Evolutionary conservation across 2,888 invertebrate genomes (phyloP).

Genomic region (Coronaproctus castanopsis): DNA sequence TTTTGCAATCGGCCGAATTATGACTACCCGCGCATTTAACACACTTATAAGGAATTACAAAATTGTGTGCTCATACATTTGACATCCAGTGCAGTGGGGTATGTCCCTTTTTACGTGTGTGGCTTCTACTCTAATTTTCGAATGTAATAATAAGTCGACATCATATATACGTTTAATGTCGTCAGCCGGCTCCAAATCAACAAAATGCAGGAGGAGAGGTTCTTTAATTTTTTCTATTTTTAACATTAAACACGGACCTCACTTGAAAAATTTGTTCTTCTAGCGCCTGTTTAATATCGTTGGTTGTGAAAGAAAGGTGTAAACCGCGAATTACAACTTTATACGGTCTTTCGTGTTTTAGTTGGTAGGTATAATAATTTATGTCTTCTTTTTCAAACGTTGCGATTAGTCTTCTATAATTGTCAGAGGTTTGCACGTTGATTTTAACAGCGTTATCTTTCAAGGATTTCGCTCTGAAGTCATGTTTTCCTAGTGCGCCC

Average conservation of each 20-base stretch:
- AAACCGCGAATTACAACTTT: background rate
- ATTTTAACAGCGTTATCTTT: background rate
- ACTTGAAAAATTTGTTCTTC: background rate
- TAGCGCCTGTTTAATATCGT: background rate
- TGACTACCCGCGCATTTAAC: background rate
- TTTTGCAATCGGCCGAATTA: background rate
- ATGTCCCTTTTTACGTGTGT: background rate
- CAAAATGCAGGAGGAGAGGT: background rate
- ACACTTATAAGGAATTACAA: background rate
- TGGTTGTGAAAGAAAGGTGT: background rate
- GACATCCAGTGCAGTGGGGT: too few species aligned
- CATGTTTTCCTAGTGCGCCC: too few species aligned
- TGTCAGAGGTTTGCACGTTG: background rate
- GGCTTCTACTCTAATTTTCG: background rate
- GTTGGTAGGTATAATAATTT: background rate
- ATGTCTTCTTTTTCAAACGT: background rate
- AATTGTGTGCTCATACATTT: too few species aligned
- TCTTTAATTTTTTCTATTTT: background rate
- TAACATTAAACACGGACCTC: background rate
- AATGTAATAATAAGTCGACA: background rate
- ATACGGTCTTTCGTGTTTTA: background rate
- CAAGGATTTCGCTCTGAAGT: background rate
- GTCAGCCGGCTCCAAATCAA: background rate
- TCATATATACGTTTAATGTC: background rate
- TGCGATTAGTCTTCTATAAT: background rate